These are phyloP conservation scores for Geotrupes spiniger DNA, from an alignment of 2,888 invertebrate species.

Conservation along the genomic window DNA sequence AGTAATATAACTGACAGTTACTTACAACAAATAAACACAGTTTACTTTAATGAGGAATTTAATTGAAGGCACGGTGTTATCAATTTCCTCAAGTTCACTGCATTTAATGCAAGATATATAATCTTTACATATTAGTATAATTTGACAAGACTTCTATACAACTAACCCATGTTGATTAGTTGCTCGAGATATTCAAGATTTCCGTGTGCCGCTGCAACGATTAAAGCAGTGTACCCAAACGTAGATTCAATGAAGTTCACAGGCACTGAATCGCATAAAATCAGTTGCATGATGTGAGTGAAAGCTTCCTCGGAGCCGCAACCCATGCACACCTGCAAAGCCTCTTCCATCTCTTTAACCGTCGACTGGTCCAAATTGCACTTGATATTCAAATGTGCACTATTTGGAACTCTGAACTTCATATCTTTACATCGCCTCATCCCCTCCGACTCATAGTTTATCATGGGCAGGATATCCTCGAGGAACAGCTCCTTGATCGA, in stretches of 20 bases:
- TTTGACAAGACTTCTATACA: background rate
- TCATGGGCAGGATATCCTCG: constrained; percentile 72
- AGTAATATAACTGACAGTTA: too few species aligned
- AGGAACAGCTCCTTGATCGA: constrained; percentile 75
- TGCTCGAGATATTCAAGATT: constrained; percentile 65
- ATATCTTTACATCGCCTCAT: constrained; percentile 42
- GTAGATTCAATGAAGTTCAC: constrained; percentile 58
- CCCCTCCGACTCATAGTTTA: constrained; percentile 55
- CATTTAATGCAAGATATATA: too few species aligned
- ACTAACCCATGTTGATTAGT: constrained; percentile 65
- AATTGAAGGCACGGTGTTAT: too few species aligned
- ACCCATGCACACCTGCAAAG: constrained; percentile 61
- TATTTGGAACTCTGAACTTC: background rate
- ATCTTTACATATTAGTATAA: too few species aligned
- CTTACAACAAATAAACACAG: too few species aligned
- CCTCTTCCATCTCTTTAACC: constrained; percentile 62
- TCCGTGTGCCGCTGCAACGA: constrained; percentile 75
- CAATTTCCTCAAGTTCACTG: too few species aligned
- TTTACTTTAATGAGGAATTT: too few species aligned
- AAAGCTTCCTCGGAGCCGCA: constrained; percentile 58
- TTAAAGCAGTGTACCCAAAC: constrained; percentile 65
- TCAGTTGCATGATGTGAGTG: constrained; percentile 65
- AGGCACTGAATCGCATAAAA: constrained; percentile 73
- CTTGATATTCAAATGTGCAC: background rate
- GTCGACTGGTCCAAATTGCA: constrained; percentile 15